Conservation (phyloP, 2,113 vertebrate genomes). For the Microcebus ravelobensis region DNA sequence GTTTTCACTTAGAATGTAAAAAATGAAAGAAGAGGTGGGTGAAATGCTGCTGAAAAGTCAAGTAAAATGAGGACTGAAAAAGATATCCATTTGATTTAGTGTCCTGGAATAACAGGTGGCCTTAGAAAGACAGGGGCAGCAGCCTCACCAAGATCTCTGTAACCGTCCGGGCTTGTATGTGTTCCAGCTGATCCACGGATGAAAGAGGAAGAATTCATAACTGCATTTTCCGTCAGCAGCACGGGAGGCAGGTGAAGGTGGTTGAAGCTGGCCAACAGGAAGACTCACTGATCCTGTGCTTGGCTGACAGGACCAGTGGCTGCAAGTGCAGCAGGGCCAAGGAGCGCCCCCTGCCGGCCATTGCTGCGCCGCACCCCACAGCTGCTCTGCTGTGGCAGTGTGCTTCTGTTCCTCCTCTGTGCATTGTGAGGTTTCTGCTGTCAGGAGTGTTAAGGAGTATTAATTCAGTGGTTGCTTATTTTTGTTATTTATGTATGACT, state of each 20-base stretch:
- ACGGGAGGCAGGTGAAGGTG: neutral
- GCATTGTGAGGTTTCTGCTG: neutral
- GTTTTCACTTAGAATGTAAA: constrained; percentile 83
- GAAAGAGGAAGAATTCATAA: neutral
- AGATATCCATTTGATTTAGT: neutral
- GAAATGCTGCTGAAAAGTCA: neutral
- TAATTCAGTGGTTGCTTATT: too few species aligned
- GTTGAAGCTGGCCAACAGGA: neutral
- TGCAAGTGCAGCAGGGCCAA: fast-evolving
- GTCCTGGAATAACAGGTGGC: neutral
- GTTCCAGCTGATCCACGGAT: neutral
- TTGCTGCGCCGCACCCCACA: neutral
- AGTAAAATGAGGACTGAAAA: neutral
- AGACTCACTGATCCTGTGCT: fast-evolving
- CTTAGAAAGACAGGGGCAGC: neutral
- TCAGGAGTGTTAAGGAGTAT: neutral
- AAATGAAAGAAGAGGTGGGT: neutral
- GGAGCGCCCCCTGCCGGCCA: neutral
- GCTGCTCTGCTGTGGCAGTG: too few species aligned
- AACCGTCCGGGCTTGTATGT: neutral
- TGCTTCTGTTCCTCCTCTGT: neutral
- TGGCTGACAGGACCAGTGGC: too few species aligned
- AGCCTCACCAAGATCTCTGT: neutral
- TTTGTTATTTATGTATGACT: too few species aligned
- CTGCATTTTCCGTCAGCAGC: neutral